Percentiles rank a stretch among this genome's conserved stretches.
phyloP scores from a whole-genome alignment of 2,797 vertebrate species.

The Emys orbicularis region DNA sequence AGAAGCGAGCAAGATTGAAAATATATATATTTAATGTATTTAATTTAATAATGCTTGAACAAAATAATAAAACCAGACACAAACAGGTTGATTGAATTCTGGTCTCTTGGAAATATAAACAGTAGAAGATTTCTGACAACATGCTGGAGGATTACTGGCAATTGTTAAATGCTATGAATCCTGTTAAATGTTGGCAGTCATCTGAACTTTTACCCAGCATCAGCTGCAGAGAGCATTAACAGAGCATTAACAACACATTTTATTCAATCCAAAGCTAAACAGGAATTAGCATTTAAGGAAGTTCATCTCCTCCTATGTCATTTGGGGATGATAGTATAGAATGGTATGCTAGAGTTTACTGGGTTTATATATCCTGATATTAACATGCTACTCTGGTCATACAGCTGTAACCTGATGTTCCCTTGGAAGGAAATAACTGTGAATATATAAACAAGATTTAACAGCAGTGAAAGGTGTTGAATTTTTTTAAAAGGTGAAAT shows the following conservation, averaged over 20 bases:
- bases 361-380: neutral
- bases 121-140: neutral
- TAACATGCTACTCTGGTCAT: neutral
- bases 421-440: neutral
- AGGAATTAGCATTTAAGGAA: neutral
- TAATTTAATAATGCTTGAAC: neutral
- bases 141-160: neutral
- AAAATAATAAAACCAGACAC: conserved; percentile 23
- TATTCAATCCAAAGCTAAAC: neutral
- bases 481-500: neutral
- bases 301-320: neutral
- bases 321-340: neutral
- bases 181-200: neutral
- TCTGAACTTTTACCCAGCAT: neutral
- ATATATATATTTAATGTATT: neutral
- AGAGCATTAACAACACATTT: neutral
- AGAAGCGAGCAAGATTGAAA: conserved; percentile 25
- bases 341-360: neutral
- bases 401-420: neutral
- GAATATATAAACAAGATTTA: neutral
- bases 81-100: neutral
- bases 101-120: neutral
- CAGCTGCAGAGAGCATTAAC: neutral
- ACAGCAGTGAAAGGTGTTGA: neutral
- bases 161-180: neutral